A percentile compares a stretch with the other conserved stretches of the same genome.
These are phyloP conservation scores for Rhynchopsitta pachyrhyncha DNA, from an alignment of 2,113 vertebrate genomes.

Conservation along the genomic window DNA sequence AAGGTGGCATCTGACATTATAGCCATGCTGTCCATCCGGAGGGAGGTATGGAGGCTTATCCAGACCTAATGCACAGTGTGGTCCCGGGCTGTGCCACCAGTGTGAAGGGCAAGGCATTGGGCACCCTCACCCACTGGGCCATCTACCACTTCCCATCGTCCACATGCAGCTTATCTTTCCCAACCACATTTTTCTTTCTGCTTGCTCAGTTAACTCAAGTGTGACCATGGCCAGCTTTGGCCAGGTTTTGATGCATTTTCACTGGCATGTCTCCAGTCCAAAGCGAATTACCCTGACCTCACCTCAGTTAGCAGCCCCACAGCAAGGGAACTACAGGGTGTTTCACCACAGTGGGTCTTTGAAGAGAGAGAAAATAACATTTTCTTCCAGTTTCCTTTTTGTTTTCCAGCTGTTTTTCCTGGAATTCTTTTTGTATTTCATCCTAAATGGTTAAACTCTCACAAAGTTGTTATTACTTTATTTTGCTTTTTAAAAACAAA, in stretches of 20 bases:
- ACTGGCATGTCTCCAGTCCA: neutral
- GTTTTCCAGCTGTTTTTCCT: neutral
- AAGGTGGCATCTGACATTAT: neutral
- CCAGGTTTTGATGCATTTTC: neutral
- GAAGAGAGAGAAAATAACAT: neutral
- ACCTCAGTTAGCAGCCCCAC: neutral
- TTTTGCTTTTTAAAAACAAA: neutral
- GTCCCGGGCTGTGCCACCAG: neutral
- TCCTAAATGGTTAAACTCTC: neutral
- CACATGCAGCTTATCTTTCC: slow-evolving; percentile 4
- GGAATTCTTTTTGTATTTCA: neutral
- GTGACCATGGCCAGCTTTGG: neutral
- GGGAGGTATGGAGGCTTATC: neutral
- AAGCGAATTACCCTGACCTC: neutral
- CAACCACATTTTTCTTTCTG: slow-evolving; percentile 2
- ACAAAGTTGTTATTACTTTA: neutral
- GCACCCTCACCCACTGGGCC: neutral
- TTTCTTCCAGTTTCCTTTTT: neutral
- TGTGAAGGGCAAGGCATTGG: neutral
- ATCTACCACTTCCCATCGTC: neutral
- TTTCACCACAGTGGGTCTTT: neutral
- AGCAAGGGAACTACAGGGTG: neutral
- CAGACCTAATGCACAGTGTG: neutral
- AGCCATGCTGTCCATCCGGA: neutral
- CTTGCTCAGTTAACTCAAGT: neutral